Evolutionary conservation across 37 sponge, comb jelly and placozoan species (phyloP).

Genomic region (Mnemiopsis leidyi): DNA sequence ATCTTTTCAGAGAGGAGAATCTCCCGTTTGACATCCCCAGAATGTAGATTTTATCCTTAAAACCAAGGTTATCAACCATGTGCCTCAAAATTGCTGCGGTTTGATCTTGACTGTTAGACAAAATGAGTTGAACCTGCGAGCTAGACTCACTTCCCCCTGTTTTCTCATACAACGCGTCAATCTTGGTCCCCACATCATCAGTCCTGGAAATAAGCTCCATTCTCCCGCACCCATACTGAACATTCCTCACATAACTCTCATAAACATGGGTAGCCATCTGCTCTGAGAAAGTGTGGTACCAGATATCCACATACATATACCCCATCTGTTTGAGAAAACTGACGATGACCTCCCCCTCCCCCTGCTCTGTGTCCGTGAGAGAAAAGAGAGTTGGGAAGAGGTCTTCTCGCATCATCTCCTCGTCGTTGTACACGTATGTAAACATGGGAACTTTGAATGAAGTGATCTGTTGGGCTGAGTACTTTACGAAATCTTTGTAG

Average conservation of each 20-base stretch:
- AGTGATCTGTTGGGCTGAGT: background rate
- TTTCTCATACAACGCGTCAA: background rate
- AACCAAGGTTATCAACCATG: background rate
- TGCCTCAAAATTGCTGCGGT: background rate
- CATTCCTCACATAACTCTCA: background rate
- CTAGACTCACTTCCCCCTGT: background rate
- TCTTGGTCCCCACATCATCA: background rate
- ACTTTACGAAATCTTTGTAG: background rate
- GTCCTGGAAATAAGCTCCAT: background rate
- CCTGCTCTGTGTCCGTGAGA: constrained; percentile 32
- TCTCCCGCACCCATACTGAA: constrained; percentile 14
- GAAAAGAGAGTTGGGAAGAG: background rate
- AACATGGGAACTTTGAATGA: constrained; percentile 14
- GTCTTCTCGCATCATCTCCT: background rate
- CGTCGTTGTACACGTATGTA: background rate
- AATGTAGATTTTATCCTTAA: constrained; percentile 47
- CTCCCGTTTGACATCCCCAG: background rate
- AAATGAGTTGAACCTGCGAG: constrained; percentile 14
- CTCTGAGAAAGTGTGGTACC: constrained; percentile 41
- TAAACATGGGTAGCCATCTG: constrained; percentile 23
- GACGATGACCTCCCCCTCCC: background rate
- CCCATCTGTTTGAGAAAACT: background rate
- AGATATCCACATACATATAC: constrained; percentile 2
- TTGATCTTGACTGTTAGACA: background rate
- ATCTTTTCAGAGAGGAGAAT: background rate